A percentile compares a stretch with the other conserved stretches of the same genome.
Conservation (phyloP, 2,113 vertebrate species). For the Salvator merianae region DNA sequence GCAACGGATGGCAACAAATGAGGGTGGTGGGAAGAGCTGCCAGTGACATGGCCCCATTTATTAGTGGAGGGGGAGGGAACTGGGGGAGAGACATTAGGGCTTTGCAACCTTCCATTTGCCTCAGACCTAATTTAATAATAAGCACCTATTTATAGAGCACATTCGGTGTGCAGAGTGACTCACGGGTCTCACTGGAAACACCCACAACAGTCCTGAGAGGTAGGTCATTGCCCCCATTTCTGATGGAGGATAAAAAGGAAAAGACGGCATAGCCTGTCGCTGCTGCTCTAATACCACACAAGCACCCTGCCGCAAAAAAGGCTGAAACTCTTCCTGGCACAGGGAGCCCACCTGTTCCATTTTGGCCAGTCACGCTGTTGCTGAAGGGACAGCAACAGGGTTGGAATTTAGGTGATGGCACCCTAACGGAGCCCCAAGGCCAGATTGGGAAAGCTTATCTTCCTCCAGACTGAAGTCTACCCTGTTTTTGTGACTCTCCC, state of each 20-base stretch:
- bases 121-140: not conserved
- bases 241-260: not conserved
- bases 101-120: not conserved
- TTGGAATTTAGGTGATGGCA: no score
- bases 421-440: not conserved
- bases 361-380: not conserved
- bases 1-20: slow-evolving; percentile 1
- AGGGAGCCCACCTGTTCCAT: not conserved
- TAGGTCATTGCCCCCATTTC: not conserved
- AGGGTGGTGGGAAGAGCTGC: not conserved
- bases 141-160: not conserved
- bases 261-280: no score
- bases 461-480: not conserved
- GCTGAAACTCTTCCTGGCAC: not conserved
- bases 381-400: not conserved
- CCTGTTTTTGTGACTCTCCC: not conserved
- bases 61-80: not conserved
- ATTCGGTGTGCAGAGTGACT: not conserved
- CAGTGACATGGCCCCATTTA: slow-evolving; percentile 6
- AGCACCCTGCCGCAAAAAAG: not conserved
- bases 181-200: not conserved
- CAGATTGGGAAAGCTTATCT: not conserved
- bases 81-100: no score
- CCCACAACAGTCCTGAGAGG: not conserved
- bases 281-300: not conserved